These are phyloP conservation scores for Bathynomus jamesi DNA, from an alignment of 1,140 invertebrate genomes.

Conservation along the genomic window DNA sequence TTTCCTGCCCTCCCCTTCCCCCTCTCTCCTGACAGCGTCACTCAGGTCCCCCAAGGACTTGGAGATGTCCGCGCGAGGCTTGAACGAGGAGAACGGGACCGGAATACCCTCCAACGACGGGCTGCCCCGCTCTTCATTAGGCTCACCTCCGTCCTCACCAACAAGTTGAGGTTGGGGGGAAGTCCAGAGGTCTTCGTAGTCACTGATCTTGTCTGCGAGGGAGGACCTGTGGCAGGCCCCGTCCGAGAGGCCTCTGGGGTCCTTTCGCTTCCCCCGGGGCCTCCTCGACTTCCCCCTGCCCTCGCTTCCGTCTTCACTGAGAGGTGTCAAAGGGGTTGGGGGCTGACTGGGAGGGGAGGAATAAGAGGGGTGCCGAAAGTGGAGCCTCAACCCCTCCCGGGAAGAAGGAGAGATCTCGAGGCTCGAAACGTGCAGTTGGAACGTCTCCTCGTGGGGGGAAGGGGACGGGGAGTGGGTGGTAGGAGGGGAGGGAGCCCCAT, in stretches of 20 bases:
- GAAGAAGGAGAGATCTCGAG: conserved; percentile 26
- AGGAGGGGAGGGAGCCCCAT: not conserved
- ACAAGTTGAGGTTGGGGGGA: conserved; percentile 45
- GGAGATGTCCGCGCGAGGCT: conserved; percentile 31
- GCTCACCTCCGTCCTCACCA: not conserved
- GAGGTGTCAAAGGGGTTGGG: conserved; percentile 12
- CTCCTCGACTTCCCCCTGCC: conserved; percentile 5
- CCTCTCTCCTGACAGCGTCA: conserved; percentile 20
- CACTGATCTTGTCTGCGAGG: conserved; percentile 80
- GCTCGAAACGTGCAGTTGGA: conserved; percentile 24
- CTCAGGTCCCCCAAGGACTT: conserved; percentile 32
- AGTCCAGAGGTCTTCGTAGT: conserved; percentile 91
- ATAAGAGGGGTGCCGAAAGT: conserved; percentile 30
- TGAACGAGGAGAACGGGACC: conserved; percentile 26
- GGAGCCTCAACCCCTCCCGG: conserved; percentile 23
- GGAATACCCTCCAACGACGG: conserved; percentile 9
- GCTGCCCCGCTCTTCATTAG: not conserved
- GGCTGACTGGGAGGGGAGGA: conserved; percentile 11
- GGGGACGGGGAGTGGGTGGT: conserved; percentile 15
- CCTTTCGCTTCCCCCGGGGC: not conserved
- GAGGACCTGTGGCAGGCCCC: conserved; percentile 69
- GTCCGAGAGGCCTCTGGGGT: not conserved
- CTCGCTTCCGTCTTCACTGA: conserved; percentile 18
- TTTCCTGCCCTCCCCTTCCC: conserved; percentile 22
- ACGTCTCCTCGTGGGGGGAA: not conserved